These are phyloP conservation scores for Wiebesia pumilae DNA, from an alignment of 1,140 invertebrate species.

Conservation along the genomic window DNA sequence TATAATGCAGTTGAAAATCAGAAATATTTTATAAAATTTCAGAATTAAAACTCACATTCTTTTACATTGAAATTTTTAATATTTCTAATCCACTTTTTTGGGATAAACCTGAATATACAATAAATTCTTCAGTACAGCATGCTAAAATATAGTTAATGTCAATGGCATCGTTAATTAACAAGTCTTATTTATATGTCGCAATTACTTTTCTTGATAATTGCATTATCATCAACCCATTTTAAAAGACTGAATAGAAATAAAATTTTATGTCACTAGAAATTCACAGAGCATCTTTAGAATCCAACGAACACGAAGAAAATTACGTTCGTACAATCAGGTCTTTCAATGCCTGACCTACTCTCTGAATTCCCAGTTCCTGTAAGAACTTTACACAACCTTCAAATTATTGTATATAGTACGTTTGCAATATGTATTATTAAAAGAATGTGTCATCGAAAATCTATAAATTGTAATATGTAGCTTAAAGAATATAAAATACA, in stretches of 20 bases:
- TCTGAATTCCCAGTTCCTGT: conserved; percentile 6
- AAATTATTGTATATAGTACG: neutral
- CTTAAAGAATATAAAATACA: neutral
- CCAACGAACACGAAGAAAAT: conserved; percentile 12
- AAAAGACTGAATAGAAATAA: neutral
- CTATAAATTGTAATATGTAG: neutral
- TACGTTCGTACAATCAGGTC: conserved; percentile 10
- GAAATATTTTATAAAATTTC: too few relatives aligned
- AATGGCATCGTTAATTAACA: too few relatives aligned
- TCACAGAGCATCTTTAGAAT: neutral
- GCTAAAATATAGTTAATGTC: too few relatives aligned
- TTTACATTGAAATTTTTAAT: too few relatives aligned
- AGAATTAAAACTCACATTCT: too few relatives aligned
- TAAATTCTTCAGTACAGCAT: too few relatives aligned
- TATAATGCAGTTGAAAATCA: too few relatives aligned
- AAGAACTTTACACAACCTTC: neutral
- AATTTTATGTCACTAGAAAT: neutral
- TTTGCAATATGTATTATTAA: neutral
- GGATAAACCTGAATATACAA: too few relatives aligned
- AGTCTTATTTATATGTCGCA: too few relatives aligned
- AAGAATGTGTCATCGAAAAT: conserved; percentile 22
- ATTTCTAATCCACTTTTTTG: too few relatives aligned
- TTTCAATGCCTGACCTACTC: conserved; percentile 36
- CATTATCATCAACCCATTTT: too few relatives aligned
- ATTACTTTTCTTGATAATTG: too few relatives aligned